These are phyloP conservation scores for Zaprionus ghesquierei DNA, from an alignment of 1,140 invertebrate genomes.

Conservation along the genomic window DNA sequence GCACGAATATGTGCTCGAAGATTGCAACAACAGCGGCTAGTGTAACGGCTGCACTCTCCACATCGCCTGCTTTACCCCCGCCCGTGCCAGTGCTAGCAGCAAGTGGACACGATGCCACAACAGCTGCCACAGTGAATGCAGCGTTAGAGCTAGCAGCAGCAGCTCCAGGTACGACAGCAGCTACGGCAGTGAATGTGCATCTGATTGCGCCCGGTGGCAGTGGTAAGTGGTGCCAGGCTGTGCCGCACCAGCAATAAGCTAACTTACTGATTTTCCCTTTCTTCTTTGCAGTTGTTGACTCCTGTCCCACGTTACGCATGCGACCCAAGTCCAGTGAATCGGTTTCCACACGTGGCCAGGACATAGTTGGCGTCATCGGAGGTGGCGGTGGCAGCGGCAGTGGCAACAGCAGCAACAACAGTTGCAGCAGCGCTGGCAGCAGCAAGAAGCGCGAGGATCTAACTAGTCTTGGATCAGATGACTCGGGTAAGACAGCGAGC, in stretches of 20 bases:
- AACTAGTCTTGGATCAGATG: constrained; percentile 91
- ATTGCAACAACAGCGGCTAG: constrained; percentile 74
- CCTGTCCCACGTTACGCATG: constrained; percentile 64
- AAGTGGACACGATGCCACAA: neutral
- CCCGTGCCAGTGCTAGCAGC: constrained; percentile 51
- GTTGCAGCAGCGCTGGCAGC: constrained; percentile 60
- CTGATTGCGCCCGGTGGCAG: constrained; percentile 1
- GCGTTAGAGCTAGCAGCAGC: neutral
- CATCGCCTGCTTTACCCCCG: constrained; percentile 29
- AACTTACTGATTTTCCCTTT: neutral
- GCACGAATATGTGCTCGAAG: constrained; percentile 82
- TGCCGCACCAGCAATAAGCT: neutral
- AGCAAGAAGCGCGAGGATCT: constrained; percentile 86
- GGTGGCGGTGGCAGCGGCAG: constrained; percentile 22
- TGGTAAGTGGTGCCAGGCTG: constrained; percentile 9
- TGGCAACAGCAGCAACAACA: constrained; percentile 50
- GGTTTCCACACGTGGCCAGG: constrained; percentile 40
- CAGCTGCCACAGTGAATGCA: neutral
- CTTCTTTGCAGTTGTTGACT: constrained; percentile 41
- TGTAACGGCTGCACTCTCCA: constrained; percentile 71
- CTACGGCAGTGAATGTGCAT: neutral
- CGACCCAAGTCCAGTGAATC: constrained; percentile 72
- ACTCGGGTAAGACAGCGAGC: constrained; percentile 86
- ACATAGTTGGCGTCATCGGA: constrained; percentile 38
- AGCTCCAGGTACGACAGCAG: neutral